Base-by-base conservation (phyloP, 2,797 vertebrate genomes). In the Fundulus diaphanus region DNA sequence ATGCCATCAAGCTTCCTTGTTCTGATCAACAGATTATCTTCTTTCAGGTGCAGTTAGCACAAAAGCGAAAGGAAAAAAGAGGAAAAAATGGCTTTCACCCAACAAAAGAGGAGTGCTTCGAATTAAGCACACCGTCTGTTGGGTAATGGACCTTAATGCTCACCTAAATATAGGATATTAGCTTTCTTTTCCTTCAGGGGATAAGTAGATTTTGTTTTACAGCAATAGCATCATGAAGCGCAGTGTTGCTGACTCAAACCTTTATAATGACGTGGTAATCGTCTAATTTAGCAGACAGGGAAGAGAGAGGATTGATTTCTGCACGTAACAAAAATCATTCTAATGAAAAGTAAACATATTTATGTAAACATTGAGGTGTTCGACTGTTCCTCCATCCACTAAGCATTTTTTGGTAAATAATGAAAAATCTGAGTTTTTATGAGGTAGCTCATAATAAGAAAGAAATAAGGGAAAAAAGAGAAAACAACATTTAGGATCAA, bases 221-320 rank as follows among this genome's bases (percentile, higher is more conserved):
- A 82, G 87, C 61, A 37, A 78, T 70, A 67, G 85, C 85, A 85
- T 85, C 78, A 70, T 82, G 83, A 79, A 86, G 78, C 54, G 13
- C 70, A 67, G 74, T 79, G 85, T 68, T 85, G 82, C 91, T 90
- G 87, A 90, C 88, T 93, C 89, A 84, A 85, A 85, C 70, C 75
- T 24, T 73, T 67, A 74, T 90, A 93, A 93, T 91, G 90, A 89
- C 88, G 89, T 88, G 88, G 65, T 93, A 94, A 93, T 93, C 90
- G 84, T 48, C 74, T 87, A 89, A 85, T 91, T 93, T 86, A 89
- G 77, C 72, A 35, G 73, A 61, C 27, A 37, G 63, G 56, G 9
- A 1, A 59, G 29, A 13, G 35, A 44, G 27, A 31, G 22, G 77
- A 81, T 73, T 20, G 74, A 86, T 63, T 78, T 73, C 81, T 65